These are phyloP conservation scores for Agrotis ipsilon DNA, from an alignment of 2,888 invertebrate species.

Conservation along the genomic window DNA sequence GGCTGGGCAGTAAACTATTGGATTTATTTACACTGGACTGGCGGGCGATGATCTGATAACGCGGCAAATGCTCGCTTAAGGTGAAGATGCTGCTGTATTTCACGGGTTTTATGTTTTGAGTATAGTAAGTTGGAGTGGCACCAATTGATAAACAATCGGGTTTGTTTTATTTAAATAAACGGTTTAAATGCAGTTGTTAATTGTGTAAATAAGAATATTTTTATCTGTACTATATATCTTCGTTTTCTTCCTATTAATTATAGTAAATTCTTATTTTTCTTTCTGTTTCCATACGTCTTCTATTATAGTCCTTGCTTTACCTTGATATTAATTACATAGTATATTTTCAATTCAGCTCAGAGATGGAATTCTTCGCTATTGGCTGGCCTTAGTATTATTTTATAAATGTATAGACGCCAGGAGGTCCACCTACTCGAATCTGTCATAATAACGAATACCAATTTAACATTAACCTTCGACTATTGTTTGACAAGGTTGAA, in stretches of 20 bases:
- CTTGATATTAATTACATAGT: neutral
- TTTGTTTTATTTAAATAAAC: neutral
- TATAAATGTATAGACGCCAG: neutral
- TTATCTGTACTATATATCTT: neutral
- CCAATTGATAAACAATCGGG: neutral
- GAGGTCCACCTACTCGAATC: no score
- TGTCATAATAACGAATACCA: no score
- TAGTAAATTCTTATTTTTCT: no score
- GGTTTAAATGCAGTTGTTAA: neutral
- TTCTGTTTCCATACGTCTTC: no score
- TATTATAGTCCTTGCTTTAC: neutral
- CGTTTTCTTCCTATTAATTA: no score
- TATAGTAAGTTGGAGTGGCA: neutral
- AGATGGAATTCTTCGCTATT: neutral
- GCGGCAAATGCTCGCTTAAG: conserved; percentile 82
- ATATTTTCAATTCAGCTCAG: no score
- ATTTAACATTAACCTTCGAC: no score
- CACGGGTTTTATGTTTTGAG: conserved; percentile 9
- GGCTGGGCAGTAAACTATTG: conserved; percentile 87
- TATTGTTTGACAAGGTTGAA: no score
- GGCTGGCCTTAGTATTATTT: neutral
- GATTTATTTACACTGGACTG: conserved; percentile 88
- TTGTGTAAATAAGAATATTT: neutral
- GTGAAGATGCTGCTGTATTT: conserved; percentile 63
- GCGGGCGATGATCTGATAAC: conserved; percentile 86